phyloP scores from a whole-genome alignment of 2,113 vertebrate species.

The Xyliphius kryptos region DNA sequence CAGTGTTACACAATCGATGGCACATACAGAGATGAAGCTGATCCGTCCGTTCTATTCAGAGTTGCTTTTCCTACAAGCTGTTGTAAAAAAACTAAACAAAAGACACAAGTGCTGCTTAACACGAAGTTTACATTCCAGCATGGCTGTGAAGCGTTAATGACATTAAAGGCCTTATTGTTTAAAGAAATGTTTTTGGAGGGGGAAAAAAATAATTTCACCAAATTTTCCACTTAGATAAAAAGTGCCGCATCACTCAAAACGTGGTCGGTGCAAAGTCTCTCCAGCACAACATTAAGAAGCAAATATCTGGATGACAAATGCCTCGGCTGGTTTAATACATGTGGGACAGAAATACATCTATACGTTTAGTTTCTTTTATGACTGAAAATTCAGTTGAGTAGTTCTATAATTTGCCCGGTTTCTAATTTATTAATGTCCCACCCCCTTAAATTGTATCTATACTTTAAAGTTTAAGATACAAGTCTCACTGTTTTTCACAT shows the following conservation, averaged over 20 bases:
- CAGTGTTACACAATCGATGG: conserved; percentile 9
- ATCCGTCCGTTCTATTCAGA: no score
- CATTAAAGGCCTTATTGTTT: not conserved
- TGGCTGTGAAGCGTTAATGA: no score
- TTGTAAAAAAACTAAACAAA: not conserved
- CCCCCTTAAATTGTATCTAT: no score
- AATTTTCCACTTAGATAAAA: not conserved
- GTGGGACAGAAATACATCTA: not conserved
- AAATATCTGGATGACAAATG: conserved; percentile 1
- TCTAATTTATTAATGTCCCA: no score
- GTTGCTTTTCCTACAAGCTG: not conserved
- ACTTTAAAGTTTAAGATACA: no score
- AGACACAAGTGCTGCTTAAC: no score
- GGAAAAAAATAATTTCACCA: not conserved
- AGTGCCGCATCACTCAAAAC: not conserved
- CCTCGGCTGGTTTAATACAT: not conserved
- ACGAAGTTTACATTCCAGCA: no score
- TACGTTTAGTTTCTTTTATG: not conserved
- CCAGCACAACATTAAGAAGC: not conserved
- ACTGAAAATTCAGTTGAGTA: no score
- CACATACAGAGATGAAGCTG: no score
- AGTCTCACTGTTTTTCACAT: no score
- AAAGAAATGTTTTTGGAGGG: not conserved
- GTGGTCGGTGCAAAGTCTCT: not conserved
- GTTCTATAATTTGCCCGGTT: no score